Percentiles rank a stretch among this genome's conserved stretches.
phyloP scores from a whole-genome alignment of 2,888 invertebrate species.

The Halictus ligatus region DNA sequence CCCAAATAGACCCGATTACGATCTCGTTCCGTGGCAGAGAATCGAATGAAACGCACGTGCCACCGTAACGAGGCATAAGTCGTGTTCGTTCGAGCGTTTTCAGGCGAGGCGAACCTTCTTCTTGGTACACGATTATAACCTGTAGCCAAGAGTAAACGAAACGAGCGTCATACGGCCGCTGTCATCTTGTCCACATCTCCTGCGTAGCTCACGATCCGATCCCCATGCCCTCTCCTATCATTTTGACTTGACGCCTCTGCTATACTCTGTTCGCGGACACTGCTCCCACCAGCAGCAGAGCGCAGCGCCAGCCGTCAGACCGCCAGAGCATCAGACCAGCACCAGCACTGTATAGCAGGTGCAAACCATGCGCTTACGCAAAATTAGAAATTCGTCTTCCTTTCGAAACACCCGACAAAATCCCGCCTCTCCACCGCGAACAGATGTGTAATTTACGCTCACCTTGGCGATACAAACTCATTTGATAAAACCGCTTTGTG shows the following conservation, averaged over 20 bases:
- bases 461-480: not conserved
- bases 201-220: constrained; percentile 71
- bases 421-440: not conserved
- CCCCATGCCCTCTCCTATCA: constrained; percentile 67
- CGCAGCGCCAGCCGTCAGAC: not conserved
- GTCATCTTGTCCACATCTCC: constrained; percentile 79
- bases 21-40: constrained; percentile 45
- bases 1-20: constrained; percentile 42
- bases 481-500: not conserved
- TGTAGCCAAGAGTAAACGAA: constrained; percentile 36
- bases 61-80: constrained; percentile 55
- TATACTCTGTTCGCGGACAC: constrained; percentile 56
- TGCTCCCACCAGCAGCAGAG: not conserved
- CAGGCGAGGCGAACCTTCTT: constrained; percentile 8
- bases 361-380: constrained; percentile 40
- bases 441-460: constrained; percentile 14
- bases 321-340: not conserved
- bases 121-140: constrained; percentile 15
- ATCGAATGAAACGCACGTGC: constrained; percentile 40
- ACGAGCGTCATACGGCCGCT: constrained; percentile 74
- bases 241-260: constrained; percentile 67
- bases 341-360: constrained; percentile 39
- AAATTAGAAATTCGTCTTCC: constrained; percentile 53
- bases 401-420: constrained; percentile 38
- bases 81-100: constrained; percentile 32